Evolutionary conservation across 2,888 invertebrate species (phyloP).

Genomic region (Acronicta psi): DNA sequence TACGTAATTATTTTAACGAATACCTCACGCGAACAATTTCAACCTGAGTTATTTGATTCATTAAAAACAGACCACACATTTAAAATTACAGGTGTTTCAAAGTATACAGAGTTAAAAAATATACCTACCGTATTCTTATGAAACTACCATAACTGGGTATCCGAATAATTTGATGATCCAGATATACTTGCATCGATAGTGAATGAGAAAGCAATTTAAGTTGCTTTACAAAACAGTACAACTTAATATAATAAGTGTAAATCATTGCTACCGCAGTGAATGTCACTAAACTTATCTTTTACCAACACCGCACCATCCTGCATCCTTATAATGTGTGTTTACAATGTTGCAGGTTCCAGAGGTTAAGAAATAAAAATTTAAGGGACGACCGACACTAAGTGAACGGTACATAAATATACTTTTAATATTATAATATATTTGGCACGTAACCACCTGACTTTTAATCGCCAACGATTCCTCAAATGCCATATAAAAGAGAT

Average conservation of each 20-base stretch:
- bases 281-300: slow-evolving; percentile 1
- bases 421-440: slow-evolving; percentile 54
- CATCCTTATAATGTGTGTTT: background rate
- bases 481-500: slow-evolving; percentile 40
- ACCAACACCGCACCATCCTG: slow-evolving; percentile 4
- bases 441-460: slow-evolving; percentile 56
- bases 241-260: slow-evolving; percentile 17
- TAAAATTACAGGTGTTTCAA: slow-evolving; percentile 13
- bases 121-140: slow-evolving; percentile 8
- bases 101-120: slow-evolving; percentile 1
- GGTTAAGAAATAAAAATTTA: slow-evolving; percentile 9
- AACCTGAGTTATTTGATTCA: background rate
- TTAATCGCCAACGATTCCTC: slow-evolving; percentile 55
- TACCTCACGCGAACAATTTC: slow-evolving; percentile 6
- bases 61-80: slow-evolving; percentile 4
- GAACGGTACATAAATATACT: slow-evolving; percentile 29
- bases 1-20: slow-evolving; percentile 2
- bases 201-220: slow-evolving; percentile 11
- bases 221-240: slow-evolving; percentile 20
- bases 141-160: slow-evolving; percentile 5
- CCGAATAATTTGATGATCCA: background rate
- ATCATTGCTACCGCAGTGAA: slow-evolving; percentile 3
- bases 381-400: slow-evolving; percentile 12
- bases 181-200: too few relatives aligned
- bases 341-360: slow-evolving; percentile 12